These are phyloP conservation scores for Charina bottae DNA, from an alignment of 2,113 vertebrate species.

Conservation along the genomic window DNA sequence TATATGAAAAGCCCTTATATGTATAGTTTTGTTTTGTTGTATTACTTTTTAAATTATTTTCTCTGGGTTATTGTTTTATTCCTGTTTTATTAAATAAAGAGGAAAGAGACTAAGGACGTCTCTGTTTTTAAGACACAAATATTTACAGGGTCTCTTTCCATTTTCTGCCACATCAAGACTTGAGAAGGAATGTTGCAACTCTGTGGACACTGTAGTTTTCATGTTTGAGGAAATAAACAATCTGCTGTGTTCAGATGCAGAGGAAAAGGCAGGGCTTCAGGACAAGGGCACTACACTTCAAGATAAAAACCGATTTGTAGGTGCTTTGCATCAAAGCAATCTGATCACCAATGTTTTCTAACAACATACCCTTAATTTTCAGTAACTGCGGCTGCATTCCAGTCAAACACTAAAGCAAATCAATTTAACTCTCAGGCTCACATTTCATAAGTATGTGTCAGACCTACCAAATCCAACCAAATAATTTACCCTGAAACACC, in stretches of 20 bases:
- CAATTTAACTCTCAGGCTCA: slow-evolving; percentile 37
- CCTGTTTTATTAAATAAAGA: not conserved
- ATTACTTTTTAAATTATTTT: not conserved
- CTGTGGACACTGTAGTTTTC: not conserved
- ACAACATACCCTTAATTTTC: slow-evolving; percentile 35
- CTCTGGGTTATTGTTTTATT: not conserved
- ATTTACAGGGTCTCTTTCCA: not conserved
- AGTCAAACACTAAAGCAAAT: slow-evolving; percentile 30
- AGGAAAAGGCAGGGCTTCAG: not conserved
- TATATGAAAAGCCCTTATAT: not conserved
- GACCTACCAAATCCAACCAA: slow-evolving; percentile 63
- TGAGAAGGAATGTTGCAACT: not conserved
- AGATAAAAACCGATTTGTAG: slow-evolving; percentile 3
- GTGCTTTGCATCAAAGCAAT: slow-evolving; percentile 16
- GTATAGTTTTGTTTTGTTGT: not conserved
- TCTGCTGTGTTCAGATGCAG: not conserved
- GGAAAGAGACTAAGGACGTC: not conserved
- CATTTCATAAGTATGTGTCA: slow-evolving; percentile 58
- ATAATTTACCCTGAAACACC: slow-evolving; percentile 60
- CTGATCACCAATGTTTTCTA: slow-evolving; percentile 22
- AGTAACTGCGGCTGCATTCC: slow-evolving; percentile 16
- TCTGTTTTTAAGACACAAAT: not conserved
- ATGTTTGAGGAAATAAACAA: not conserved
- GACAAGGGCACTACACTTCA: slow-evolving; percentile 8
- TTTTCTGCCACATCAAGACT: not conserved